Evolutionary conservation across 1,140 invertebrate species (phyloP).

Genomic region (Pygmarrhopalites habei): DNA sequence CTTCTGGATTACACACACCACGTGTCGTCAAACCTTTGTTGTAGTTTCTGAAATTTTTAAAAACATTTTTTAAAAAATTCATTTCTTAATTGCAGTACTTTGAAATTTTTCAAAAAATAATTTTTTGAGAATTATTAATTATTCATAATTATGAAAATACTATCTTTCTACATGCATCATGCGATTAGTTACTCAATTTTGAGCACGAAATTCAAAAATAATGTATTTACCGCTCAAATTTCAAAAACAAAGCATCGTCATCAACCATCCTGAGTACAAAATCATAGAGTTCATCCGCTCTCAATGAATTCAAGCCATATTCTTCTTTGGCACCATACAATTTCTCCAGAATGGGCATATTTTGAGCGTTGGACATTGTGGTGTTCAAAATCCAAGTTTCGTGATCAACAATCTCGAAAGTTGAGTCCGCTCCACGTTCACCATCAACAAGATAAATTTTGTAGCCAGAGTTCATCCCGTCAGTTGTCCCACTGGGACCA

Average conservation of each 20-base stretch:
- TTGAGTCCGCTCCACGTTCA: slow-evolving; percentile 20
- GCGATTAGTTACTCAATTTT: too few relatives aligned
- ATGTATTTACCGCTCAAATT: slow-evolving; percentile 46
- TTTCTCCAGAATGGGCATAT: slow-evolving; percentile 41
- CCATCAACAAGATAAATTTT: slow-evolving; percentile 31
- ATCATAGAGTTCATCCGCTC: slow-evolving; percentile 43
- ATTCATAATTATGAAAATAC: too few relatives aligned
- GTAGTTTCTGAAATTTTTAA: slow-evolving; percentile 32
- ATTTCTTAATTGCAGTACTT: too few relatives aligned
- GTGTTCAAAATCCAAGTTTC: slow-evolving; percentile 70
- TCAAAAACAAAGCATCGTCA: slow-evolving; percentile 43
- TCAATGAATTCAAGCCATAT: slow-evolving; percentile 42
- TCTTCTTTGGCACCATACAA: slow-evolving; percentile 45
- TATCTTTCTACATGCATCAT: too few relatives aligned
- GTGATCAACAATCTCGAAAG: slow-evolving; percentile 55
- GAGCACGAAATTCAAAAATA: too few relatives aligned
- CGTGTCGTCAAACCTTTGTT: slow-evolving; percentile 19
- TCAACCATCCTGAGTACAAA: slow-evolving; percentile 43
- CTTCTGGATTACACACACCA: slow-evolving; percentile 20
- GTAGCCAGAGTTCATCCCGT: slow-evolving; percentile 19
- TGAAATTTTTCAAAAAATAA: too few relatives aligned
- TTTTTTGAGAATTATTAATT: too few relatives aligned
- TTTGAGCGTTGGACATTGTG: slow-evolving; percentile 58
- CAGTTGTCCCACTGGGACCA: neutral
- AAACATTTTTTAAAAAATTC: too few relatives aligned